Base-by-base conservation (phyloP, 2,113 vertebrate genomes). In the Hyla sarda region DNA sequence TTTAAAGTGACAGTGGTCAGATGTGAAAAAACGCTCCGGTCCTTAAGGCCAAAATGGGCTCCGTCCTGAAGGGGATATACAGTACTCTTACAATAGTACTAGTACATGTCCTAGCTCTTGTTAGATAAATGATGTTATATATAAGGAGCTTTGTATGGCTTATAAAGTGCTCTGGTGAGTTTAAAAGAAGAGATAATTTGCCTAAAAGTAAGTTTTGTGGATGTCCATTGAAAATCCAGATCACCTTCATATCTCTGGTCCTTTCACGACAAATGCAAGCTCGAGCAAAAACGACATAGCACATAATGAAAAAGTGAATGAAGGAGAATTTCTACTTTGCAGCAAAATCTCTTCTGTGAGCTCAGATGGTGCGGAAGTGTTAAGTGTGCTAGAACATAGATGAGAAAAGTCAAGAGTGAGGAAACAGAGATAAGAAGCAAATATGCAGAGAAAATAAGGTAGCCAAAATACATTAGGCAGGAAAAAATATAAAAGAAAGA, bases 201-300 rank as follows among this genome's bases (percentile, higher is more conserved):
- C 30, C 19, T 71, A 2, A 71, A 37, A 71, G 19, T 28, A 41
- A 1, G 32, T 71, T 71, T 41, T 71, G 19, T 71, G 67, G 67
- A 41, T 16, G 34, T 17, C 37, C 34, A 37, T 34, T 23, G 19
- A 71, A 71, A 71, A 71, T 41, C 32, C 34, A 71, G 67, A 71
- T 71, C 16, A 71, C 67, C 67, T 71, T 41, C 65, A 69, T 21
- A 71, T 41, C 21, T 8, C 34, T 4, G 19, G 34, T 37, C 67
- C 28, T 71, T 71, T 71, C 67, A 37, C 34, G 67, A 41, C 32
- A 71, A 69, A 37, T 69, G 32, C 65, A 69, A 69, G 65, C 65
- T 34, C 32, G n/a, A n/a, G n/a, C n/a, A n/a, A 71, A 71, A 71
- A 71, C 37, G 67, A 41, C 32, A 41, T 41, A 37, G 34, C 34